Conservation (phyloP, 2,888 invertebrate species). For the Malthinus flaveolus region DNA sequence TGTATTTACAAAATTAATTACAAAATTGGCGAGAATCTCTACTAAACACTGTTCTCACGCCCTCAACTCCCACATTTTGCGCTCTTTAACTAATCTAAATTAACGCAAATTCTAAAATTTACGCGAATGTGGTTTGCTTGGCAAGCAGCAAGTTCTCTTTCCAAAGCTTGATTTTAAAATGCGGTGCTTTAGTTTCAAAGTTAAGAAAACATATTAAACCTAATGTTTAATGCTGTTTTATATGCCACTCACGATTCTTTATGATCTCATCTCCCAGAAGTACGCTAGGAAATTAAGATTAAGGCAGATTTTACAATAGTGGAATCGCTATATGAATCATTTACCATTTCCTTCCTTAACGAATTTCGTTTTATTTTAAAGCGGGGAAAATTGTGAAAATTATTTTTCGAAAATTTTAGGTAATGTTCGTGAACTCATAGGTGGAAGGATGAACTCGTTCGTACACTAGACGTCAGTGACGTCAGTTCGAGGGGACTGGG, state of each 20-base stretch:
- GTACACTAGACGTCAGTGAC: slow-evolving; percentile 34
- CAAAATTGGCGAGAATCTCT: slow-evolving; percentile 35
- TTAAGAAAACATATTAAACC: slow-evolving; percentile 3
- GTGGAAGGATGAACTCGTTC: slow-evolving; percentile 14
- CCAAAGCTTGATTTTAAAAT: not conserved
- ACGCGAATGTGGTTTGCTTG: slow-evolving; percentile 33
- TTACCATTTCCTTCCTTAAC: not conserved
- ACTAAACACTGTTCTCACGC: slow-evolving; percentile 38
- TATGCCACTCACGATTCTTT: slow-evolving; percentile 27
- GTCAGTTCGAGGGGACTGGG: slow-evolving; percentile 43
- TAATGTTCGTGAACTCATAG: slow-evolving; percentile 11
- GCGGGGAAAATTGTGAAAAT: not conserved
- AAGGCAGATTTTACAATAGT: slow-evolving; percentile 25
- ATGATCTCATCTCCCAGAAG: slow-evolving; percentile 28
- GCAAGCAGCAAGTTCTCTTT: slow-evolving; percentile 7
- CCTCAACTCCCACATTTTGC: slow-evolving; percentile 32
- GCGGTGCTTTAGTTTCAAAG: slow-evolving; percentile 1
- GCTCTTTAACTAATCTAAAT: slow-evolving; percentile 35
- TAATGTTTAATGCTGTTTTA: slow-evolving; percentile 5
- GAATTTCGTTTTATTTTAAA: too few species aligned
- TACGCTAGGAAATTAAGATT: slow-evolving; percentile 29
- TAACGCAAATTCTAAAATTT: slow-evolving; percentile 40
- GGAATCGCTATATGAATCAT: slow-evolving; percentile 24
- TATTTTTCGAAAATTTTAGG: not conserved
- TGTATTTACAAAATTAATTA: slow-evolving; percentile 21